Evolutionary conservation across 1,140 invertebrate species (phyloP).

Genomic region (Pemphigus obesinymphae): DNA sequence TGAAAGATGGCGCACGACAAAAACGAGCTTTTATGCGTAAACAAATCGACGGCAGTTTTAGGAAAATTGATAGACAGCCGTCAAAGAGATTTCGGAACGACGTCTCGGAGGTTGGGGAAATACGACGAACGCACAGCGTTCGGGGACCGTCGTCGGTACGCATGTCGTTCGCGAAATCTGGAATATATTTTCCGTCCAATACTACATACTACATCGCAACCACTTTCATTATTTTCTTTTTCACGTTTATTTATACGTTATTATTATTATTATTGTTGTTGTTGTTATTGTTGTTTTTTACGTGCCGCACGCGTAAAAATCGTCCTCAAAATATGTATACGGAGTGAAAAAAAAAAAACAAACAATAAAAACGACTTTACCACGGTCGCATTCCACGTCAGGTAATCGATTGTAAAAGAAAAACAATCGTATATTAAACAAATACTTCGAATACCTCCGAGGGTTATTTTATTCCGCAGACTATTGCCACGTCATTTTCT

Average conservation of each 20-base stretch:
- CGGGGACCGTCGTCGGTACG: neutral
- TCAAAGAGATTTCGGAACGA: too few species aligned
- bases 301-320: neutral
- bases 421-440: conserved; percentile 1
- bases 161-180: neutral
- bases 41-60: too few species aligned
- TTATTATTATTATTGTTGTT: neutral
- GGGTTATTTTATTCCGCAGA: neutral
- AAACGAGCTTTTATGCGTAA: too few species aligned
- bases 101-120: too few species aligned
- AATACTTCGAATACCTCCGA: neutral
- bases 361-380: conserved; percentile 7
- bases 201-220: too few species aligned
- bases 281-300: neutral
- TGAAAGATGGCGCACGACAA: too few species aligned
- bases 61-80: too few species aligned
- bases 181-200: neutral
- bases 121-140: too few species aligned
- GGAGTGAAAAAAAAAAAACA: too few species aligned
- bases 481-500: neutral
- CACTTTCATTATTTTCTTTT: too few species aligned
- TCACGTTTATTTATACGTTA: neutral
- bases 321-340: too few species aligned
- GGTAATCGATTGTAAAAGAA: neutral
- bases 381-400: neutral